Conservation (phyloP, 92 coral and sea anemone species). For the Epizoanthus fatuus region DNA sequence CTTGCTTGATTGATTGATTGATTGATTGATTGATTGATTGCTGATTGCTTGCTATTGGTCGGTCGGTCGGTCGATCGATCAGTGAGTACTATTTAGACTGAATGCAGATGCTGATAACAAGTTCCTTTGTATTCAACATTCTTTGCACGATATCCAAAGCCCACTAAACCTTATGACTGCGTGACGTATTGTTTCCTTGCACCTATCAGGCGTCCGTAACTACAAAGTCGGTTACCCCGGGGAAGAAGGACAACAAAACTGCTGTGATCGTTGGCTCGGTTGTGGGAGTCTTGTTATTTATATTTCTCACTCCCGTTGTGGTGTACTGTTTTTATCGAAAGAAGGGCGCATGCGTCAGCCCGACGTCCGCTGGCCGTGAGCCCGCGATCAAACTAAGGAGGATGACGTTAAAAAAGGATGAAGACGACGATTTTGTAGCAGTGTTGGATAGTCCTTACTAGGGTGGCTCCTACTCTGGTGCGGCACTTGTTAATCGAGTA, state of each 20-base stretch:
- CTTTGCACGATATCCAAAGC: no score
- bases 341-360: conserved; percentile 18
- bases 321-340: conserved; percentile 8
- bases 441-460: neutral
- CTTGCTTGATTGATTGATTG: no score
- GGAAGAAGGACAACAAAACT: conserved; percentile 22
- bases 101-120: no score
- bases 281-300: neutral
- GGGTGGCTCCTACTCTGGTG: no score
- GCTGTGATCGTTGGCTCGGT: conserved; percentile 15
- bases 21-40: no score
- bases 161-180: no score
- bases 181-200: neutral
- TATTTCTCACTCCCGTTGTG: neutral
- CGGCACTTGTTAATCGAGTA: no score
- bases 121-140: no score
- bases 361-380: neutral
- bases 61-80: no score
- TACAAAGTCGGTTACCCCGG: conserved; percentile 8
- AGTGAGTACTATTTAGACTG: no score
- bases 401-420: neutral
- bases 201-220: conserved; percentile 9
- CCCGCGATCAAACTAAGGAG: conserved; percentile 14
- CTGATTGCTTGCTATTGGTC: no score
- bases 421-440: neutral